These are phyloP conservation scores for Parnassius orleans DNA, from an alignment of 2,888 invertebrate genomes.

Conservation along the genomic window DNA sequence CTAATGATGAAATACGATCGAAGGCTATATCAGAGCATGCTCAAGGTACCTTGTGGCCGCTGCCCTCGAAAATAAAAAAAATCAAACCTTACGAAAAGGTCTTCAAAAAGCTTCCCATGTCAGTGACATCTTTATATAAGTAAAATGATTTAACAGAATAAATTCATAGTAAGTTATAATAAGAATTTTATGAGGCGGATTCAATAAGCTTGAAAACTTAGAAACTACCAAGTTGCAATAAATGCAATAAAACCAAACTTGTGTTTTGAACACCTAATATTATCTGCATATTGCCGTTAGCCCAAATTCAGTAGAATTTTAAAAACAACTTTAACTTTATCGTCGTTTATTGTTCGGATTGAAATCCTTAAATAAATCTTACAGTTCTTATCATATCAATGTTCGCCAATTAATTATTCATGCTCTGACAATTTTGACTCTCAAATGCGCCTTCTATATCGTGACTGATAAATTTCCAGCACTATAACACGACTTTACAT, in stretches of 20 bases:
- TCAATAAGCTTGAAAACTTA: too few relatives aligned
- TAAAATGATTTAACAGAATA: too few relatives aligned
- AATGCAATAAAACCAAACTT: too few relatives aligned
- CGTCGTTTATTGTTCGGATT: constrained; percentile 1
- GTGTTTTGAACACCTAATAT: too few relatives aligned
- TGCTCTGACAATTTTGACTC: constrained; percentile 30
- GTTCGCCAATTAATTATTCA: constrained; percentile 34
- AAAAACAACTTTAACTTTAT: constrained; percentile 1
- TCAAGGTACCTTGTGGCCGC: constrained; percentile 51
- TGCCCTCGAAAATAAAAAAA: constrained; percentile 47
- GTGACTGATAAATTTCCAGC: constrained; percentile 1
- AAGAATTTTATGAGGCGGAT: too few relatives aligned
- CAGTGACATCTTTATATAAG: too few relatives aligned
- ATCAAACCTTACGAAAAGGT: constrained; percentile 40
- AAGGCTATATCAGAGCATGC: constrained; percentile 58
- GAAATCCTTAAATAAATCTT: constrained; percentile 29
- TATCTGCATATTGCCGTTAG: constrained; percentile 2
- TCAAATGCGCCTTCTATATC: constrained; percentile 27
- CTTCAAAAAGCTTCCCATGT: constrained; percentile 15
- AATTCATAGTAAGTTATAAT: too few relatives aligned
- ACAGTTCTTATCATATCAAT: constrained; percentile 29
- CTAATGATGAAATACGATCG: constrained; percentile 61
- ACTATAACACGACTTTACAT: not conserved
- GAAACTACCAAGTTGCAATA: too few relatives aligned
- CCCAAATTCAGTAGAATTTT: constrained; percentile 9